phyloP scores from a whole-genome alignment of 2,797 vertebrate species.

The Odontamblyopus rebecca region DNA sequence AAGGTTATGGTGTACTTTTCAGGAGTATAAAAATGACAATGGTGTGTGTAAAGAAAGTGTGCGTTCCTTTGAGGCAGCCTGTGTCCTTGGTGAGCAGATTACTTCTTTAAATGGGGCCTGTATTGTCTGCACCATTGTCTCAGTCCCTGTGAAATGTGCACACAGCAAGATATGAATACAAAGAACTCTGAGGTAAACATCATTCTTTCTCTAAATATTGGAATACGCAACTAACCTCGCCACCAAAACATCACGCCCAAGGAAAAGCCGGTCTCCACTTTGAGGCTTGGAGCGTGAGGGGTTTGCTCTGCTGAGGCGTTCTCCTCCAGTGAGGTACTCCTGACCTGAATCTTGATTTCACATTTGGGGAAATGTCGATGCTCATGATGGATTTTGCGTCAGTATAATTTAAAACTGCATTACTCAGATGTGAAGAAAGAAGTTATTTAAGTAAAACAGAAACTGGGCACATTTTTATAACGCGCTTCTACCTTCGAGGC shows the following conservation, averaged over 20 bases:
- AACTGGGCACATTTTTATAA: too few relatives aligned
- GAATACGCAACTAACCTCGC: neutral
- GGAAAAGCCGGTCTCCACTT: too few relatives aligned
- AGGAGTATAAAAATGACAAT: neutral
- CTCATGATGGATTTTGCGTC: too few relatives aligned
- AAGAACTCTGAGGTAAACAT: slow-evolving; percentile 12
- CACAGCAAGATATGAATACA: slow-evolving; percentile 22
- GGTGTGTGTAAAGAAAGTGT: slow-evolving; percentile 11
- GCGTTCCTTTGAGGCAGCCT: slow-evolving; percentile 7
- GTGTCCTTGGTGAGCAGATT: slow-evolving; percentile 32
- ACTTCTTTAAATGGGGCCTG: slow-evolving; percentile 21
- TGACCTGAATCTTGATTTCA: neutral
- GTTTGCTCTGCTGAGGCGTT: too few relatives aligned
- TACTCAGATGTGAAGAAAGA: too few relatives aligned
- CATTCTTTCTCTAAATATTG: neutral
- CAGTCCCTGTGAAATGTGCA: slow-evolving; percentile 25
- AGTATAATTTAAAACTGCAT: too few relatives aligned
- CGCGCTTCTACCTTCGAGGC: too few relatives aligned
- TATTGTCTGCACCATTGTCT: slow-evolving; percentile 11
- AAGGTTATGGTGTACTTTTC: neutral
- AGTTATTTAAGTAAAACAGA: too few relatives aligned
- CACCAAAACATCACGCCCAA: neutral
- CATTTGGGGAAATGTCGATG: neutral
- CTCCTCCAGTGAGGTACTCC: neutral
- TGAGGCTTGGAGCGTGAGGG: too few relatives aligned